These are phyloP conservation scores for Opisthocomus hoazin DNA, from an alignment of 2,113 vertebrate species.

Conservation along the genomic window DNA sequence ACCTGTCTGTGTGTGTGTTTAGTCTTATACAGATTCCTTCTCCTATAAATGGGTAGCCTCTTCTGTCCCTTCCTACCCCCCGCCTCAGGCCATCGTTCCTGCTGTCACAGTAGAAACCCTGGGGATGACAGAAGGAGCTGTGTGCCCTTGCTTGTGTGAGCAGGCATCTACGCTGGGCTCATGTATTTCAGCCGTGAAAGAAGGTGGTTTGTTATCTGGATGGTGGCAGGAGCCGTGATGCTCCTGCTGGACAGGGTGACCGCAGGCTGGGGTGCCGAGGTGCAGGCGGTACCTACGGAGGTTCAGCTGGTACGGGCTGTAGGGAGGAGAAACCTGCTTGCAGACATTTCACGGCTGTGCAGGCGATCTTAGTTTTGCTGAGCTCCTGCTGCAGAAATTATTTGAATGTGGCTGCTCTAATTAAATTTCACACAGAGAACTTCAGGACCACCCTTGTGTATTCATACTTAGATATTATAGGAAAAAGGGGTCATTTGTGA, in stretches of 20 bases:
- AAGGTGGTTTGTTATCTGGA: not conserved
- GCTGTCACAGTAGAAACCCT: not conserved
- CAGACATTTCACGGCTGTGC: fast-evolving
- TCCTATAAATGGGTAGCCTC: not conserved
- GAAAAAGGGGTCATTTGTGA: not conserved
- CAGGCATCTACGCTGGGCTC: not conserved
- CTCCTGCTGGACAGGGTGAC: not conserved
- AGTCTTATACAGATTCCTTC: not conserved
- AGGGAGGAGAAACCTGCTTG: not conserved
- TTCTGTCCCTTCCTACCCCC: not conserved
- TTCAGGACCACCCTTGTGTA: not conserved
- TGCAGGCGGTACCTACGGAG: not conserved
- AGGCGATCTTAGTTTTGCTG: not conserved
- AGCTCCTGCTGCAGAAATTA: not conserved
- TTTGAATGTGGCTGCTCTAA: not conserved
- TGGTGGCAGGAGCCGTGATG: fast-evolving
- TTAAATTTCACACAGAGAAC: not conserved
- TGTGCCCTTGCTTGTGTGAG: not conserved
- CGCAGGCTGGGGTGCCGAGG: fast-evolving
- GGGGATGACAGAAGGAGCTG: not conserved
- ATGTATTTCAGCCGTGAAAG: not conserved
- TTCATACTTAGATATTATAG: not conserved
- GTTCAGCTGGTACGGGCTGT: not conserved
- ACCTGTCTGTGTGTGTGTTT: not conserved
- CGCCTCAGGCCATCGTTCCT: not conserved